Conservation (phyloP, 2,888 invertebrate genomes). For the Lasioglossum oenotherae region DNA sequence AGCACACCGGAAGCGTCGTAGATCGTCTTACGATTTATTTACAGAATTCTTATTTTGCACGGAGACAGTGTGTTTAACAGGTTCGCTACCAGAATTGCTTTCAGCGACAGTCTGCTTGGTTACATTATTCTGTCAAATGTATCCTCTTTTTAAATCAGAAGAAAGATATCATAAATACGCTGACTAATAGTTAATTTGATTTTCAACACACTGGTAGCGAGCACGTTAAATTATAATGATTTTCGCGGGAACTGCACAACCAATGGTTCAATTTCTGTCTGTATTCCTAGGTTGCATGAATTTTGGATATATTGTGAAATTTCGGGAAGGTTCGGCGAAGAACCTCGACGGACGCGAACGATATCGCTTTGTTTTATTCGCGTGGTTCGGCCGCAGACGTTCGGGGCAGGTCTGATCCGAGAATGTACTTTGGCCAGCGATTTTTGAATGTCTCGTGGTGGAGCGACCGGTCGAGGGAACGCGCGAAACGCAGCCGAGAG, state of each 20-base stretch:
- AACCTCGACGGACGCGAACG: neutral
- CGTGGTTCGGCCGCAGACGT: neutral
- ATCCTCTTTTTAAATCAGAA: neutral
- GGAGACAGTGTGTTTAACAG: too few species aligned
- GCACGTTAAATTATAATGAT: too few species aligned
- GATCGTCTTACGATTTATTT: too few species aligned
- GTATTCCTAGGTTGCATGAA: neutral
- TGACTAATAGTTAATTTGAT: too few species aligned
- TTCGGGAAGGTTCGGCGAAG: neutral
- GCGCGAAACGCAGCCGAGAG: constrained; percentile 9
- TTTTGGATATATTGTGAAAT: neutral
- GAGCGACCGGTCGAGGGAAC: constrained; percentile 8
- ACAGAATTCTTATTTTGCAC: too few species aligned
- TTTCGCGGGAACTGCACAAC: neutral
- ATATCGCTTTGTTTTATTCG: neutral
- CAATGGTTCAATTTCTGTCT: too few species aligned
- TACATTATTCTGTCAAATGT: neutral
- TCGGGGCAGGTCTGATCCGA: neutral
- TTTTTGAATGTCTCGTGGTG: constrained; percentile 40
- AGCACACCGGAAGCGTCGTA: neutral
- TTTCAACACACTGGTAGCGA: too few species aligned
- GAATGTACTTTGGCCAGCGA: neutral
- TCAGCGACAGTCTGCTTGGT: too few species aligned
- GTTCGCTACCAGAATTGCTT: too few species aligned
- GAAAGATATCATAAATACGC: too few species aligned